These are phyloP conservation scores for Cenopis cana DNA, from an alignment of 2,888 invertebrate genomes.

Conservation along the genomic window DNA sequence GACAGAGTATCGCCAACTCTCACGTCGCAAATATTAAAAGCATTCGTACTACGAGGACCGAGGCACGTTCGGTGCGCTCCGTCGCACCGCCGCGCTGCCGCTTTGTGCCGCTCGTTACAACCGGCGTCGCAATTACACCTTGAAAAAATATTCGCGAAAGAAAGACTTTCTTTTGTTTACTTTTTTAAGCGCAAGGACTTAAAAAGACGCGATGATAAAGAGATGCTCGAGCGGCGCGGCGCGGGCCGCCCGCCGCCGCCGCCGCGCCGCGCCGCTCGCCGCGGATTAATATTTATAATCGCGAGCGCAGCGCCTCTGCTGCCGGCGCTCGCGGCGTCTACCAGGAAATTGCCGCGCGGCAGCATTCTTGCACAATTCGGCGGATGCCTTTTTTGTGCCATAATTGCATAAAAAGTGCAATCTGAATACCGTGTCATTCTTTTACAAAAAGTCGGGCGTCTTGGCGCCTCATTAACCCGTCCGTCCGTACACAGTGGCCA, in stretches of 20 bases:
- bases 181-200: conserved; percentile 52
- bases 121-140: conserved; percentile 44
- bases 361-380: conserved; percentile 35
- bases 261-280: not conserved
- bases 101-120: conserved; percentile 46
- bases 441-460: conserved; percentile 26
- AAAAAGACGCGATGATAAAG: conserved; percentile 51
- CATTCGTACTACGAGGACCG: not conserved
- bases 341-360: conserved; percentile 51
- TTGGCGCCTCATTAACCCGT: conserved; percentile 33
- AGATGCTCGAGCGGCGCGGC: not conserved
- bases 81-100: not conserved
- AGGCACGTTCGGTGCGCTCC: not conserved
- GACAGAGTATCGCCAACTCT: not conserved
- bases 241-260: not conserved
- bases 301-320: not conserved
- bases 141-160: conserved; percentile 52
- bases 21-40: not conserved
- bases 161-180: conserved; percentile 54
- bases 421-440: conserved; percentile 28
- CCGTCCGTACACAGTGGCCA: too few species aligned
- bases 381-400: conserved; percentile 32
- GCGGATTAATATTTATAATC: conserved; percentile 9
- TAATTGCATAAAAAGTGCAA: conserved; percentile 44
- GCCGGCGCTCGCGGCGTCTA: conserved; percentile 48